Conservation (phyloP, 2,797 vertebrate genomes). For the Odontamblyopus lacepedii region DNA sequence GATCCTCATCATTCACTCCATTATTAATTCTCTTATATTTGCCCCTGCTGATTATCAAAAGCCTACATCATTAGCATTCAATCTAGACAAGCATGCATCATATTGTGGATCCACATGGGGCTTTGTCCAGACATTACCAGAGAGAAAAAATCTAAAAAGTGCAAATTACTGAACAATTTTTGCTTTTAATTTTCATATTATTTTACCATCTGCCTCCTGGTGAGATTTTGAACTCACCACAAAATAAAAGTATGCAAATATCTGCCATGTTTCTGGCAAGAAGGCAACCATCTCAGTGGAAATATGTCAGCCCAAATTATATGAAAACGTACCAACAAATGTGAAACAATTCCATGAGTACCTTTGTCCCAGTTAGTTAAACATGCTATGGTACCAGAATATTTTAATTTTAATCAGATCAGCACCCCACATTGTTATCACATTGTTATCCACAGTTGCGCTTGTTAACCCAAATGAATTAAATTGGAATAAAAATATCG, state of each 20-base stretch:
- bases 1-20: constrained; percentile 50
- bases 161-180: not conserved
- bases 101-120: not conserved
- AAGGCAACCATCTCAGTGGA: no score
- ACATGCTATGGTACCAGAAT: no score
- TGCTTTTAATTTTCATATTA: not conserved
- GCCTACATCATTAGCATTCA: constrained; percentile 14
- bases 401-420: no score
- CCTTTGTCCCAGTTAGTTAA: not conserved
- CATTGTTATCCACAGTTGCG: no score
- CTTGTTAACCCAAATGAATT: no score
- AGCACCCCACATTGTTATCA: no score
- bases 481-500: no score
- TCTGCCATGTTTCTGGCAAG: no score
- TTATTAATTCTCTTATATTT: constrained; percentile 29
- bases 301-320: no score
- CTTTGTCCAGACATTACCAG: not conserved
- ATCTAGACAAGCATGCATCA: not conserved
- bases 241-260: not conserved
- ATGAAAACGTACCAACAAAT: not conserved
- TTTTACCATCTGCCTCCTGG: not conserved
- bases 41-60: constrained; percentile 18
- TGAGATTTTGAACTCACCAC: not conserved
- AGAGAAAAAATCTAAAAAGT: not conserved
- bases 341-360: not conserved